These are phyloP conservation scores for Hemicordylus capensis DNA, from an alignment of 2,113 vertebrate species.

Conservation along the genomic window DNA sequence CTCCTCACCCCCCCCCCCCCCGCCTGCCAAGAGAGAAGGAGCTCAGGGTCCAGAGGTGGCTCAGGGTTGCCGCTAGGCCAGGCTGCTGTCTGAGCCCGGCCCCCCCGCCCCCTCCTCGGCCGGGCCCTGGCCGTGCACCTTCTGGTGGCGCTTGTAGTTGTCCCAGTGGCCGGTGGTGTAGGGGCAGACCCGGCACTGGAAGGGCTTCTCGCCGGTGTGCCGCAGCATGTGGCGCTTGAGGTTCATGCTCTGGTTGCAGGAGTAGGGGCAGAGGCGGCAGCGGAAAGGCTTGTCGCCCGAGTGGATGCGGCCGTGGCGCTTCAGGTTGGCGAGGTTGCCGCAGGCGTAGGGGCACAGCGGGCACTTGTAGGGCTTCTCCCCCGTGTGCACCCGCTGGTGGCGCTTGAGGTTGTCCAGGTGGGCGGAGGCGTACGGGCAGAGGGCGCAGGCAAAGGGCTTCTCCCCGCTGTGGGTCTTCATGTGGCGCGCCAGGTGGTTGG, in stretches of 20 bases:
- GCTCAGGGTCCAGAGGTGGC: not conserved
- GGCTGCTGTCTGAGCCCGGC: not conserved
- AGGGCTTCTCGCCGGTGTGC: slow-evolving; percentile 95
- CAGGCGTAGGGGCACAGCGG: slow-evolving; percentile 94
- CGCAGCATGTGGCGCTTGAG: slow-evolving; percentile 97
- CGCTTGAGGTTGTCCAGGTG: slow-evolving; percentile 98
- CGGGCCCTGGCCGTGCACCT: slow-evolving; percentile 86
- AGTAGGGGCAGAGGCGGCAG: slow-evolving; percentile 93
- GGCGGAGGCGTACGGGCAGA: slow-evolving; percentile 93
- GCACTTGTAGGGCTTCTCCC: slow-evolving; percentile 93
- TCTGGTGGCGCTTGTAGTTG: slow-evolving; percentile 99
- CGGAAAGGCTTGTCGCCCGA: slow-evolving; percentile 96
- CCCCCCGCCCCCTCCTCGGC: slow-evolving; percentile 41
- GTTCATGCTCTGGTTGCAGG: slow-evolving; percentile 99
- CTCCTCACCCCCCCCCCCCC: not conserved
- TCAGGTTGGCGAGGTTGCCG: slow-evolving; percentile 97
- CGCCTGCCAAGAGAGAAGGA: not conserved
- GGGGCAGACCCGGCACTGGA: slow-evolving; percentile 90
- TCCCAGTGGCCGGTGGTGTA: slow-evolving; percentile 99
- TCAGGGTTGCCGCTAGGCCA: not conserved
- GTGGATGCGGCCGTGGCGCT: slow-evolving; percentile 94
- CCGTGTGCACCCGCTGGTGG: slow-evolving; percentile 92
- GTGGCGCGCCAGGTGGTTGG: slow-evolving; percentile 95
- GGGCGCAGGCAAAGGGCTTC: slow-evolving; percentile 94
- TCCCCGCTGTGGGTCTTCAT: slow-evolving; percentile 99